A percentile compares a stretch with the other conserved stretches of the same genome.
Evolutionary conservation across 2,888 invertebrate species (phyloP).

Genomic region (Halictus quadricinctus): DNA sequence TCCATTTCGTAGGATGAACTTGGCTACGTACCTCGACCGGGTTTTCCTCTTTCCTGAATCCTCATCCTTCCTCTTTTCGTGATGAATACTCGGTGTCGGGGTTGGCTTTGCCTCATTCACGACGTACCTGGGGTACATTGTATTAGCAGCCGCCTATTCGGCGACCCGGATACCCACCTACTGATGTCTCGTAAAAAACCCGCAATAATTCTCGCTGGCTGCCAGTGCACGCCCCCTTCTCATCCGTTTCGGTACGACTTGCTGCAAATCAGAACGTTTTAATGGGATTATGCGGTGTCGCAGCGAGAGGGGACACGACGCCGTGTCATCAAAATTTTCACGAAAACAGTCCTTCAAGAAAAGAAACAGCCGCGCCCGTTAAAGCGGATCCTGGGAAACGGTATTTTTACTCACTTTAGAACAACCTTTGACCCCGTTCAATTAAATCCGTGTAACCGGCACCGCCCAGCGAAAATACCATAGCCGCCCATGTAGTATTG

Average conservation of each 20-base stretch:
- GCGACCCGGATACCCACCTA: constrained; percentile 59
- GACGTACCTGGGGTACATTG: constrained; percentile 62
- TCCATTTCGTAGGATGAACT: constrained; percentile 57
- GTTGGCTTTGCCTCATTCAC: constrained; percentile 60
- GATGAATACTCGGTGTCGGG: constrained; percentile 67
- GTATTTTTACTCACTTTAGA: background rate
- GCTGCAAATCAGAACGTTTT: constrained; percentile 59
- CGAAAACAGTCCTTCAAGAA: constrained; percentile 12
- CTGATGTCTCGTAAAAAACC: constrained; percentile 67
- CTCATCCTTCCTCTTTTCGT: constrained; percentile 67
- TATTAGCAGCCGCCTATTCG: constrained; percentile 65
- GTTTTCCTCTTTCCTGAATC: constrained; percentile 61
- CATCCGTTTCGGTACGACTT: constrained; percentile 36
- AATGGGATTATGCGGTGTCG: constrained; percentile 56
- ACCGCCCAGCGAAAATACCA: background rate
- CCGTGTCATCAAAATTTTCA: constrained; percentile 56
- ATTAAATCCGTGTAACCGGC: background rate
- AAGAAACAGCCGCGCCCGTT: constrained; percentile 17
- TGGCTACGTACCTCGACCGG: constrained; percentile 55
- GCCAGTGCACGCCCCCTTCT: constrained; percentile 41
- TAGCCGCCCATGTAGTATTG: background rate
- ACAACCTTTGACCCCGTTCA: background rate
- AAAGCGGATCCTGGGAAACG: background rate
- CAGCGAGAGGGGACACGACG: background rate
- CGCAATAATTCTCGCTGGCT: constrained; percentile 63